Evolutionary conservation across 1,140 invertebrate species (phyloP).

Genomic region (Cotesia vestalis): DNA sequence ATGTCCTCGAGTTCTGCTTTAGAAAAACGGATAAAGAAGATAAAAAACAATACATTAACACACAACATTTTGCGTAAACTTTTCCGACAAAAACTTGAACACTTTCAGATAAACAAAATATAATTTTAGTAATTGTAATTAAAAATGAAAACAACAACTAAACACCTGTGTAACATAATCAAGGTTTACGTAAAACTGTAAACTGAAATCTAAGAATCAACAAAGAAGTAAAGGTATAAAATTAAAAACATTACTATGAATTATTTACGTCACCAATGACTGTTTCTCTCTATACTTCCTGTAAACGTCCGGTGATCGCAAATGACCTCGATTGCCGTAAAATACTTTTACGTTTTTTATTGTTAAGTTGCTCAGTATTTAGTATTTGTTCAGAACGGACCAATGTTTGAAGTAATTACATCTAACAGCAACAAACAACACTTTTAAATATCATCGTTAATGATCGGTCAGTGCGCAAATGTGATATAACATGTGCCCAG

Average conservation of each 20-base stretch:
- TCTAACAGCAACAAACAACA: too few species aligned
- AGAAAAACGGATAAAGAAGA: neutral
- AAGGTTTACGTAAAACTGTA: too few species aligned
- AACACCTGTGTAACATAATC: too few species aligned
- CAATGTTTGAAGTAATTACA: too few species aligned
- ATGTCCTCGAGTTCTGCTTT: neutral
- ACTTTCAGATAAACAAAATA: too few species aligned
- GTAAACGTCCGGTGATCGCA: slow-evolving; percentile 13
- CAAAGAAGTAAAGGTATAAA: neutral
- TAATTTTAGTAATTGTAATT: too few species aligned
- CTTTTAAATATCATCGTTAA: neutral
- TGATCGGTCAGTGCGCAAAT: neutral
- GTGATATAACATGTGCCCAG: neutral
- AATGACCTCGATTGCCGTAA: slow-evolving; percentile 18
- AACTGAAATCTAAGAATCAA: neutral
- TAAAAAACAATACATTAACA: neutral
- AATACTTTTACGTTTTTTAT: too few species aligned
- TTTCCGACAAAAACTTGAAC: neutral
- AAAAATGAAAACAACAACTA: too few species aligned
- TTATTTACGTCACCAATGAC: slow-evolving; percentile 15
- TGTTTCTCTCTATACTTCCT: slow-evolving; percentile 6
- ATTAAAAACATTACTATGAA: neutral
- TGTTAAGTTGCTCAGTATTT: too few species aligned
- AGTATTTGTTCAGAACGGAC: too few species aligned
- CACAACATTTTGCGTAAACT: neutral